Base-by-base conservation (phyloP, 2,888 invertebrate genomes). In the Yponomeuta malinellus region DNA sequence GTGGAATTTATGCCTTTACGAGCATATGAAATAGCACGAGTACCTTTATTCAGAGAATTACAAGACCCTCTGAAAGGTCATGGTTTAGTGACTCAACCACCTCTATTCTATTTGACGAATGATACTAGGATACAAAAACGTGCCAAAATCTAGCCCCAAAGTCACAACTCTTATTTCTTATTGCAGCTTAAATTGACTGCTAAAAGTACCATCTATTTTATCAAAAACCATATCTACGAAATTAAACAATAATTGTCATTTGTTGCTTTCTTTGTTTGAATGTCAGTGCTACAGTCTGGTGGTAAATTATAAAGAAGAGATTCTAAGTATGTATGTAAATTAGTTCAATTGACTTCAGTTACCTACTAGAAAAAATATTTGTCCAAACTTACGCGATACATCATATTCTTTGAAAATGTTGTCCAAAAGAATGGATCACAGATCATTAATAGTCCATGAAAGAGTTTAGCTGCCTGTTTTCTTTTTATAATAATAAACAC, bases 361-460 rank as follows among this genome's bases (percentile, higher is more conserved):
- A 59, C 15, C 52, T 59, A 59, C 52, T 10, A 52, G 52, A 10
- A 15, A 15, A 15, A 15, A 15, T 59, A 15, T 59, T 15, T 59
- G 43, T 59, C 15, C 52, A 59, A 59, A 59, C 52, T 59, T 59
- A 59, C 52, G 15, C 15, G 3, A 15, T 59, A 59, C 4, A 12
- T 52, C 8, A 15, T 15, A 59, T 59, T 8, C 15, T 12, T 59
- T 59, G 52, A 59, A 59, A 59, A 59, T 15, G 3, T 59, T 8
- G 52, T 59, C 52, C 52, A 33, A 68, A 6, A 68, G 48, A 68
- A 48, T n/a, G n/a, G 68, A 68, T 68, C 68, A 68, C 48, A 68
- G 68, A 68, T 33, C 37, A 33, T 67, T 15, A 15, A 59, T 67
- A 67, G 67, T 67, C 29, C 3, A 31, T 12, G 65, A 65, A 65